Conservation (phyloP, 1,140 invertebrate genomes). For the Drosophila prosaltans region DNA sequence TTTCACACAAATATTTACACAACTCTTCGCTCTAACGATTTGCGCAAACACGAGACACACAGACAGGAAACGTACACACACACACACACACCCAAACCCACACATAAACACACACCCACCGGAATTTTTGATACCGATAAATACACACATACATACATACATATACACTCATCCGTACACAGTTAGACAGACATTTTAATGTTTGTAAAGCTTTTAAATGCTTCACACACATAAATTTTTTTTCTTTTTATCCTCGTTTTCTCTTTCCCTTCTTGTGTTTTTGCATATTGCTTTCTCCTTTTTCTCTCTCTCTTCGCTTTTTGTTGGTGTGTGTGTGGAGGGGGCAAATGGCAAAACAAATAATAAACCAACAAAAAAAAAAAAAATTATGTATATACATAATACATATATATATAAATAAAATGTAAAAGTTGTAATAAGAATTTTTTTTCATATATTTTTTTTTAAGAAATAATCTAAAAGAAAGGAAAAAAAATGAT, state of each 20-base stretch:
- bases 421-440: constrained; percentile 73
- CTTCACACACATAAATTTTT: constrained; percentile 67
- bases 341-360: constrained; percentile 73
- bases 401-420: constrained; percentile 44
- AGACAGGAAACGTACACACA: constrained; percentile 35
- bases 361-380: constrained; percentile 65
- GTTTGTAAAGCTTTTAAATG: constrained; percentile 80
- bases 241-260: constrained; percentile 42
- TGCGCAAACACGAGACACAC: constrained; percentile 72
- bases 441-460: constrained; percentile 73
- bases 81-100: constrained; percentile 18
- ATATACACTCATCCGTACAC: constrained; percentile 25
- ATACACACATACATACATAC: constrained; percentile 28
- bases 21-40: constrained; percentile 80
- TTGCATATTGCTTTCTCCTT: constrained; percentile 24
- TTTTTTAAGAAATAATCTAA: constrained; percentile 19
- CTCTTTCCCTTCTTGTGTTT: constrained; percentile 27
- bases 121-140: constrained; percentile 74
- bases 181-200: constrained; percentile 80
- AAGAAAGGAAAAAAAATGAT: background rate
- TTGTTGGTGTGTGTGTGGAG: background rate
- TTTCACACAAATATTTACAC: constrained; percentile 81
- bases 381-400: constrained; percentile 29
- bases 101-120: constrained; percentile 28
- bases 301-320: background rate